These are phyloP conservation scores for Microtus pennsylvanicus DNA, from an alignment of 2,113 vertebrate species.

Conservation along the genomic window DNA sequence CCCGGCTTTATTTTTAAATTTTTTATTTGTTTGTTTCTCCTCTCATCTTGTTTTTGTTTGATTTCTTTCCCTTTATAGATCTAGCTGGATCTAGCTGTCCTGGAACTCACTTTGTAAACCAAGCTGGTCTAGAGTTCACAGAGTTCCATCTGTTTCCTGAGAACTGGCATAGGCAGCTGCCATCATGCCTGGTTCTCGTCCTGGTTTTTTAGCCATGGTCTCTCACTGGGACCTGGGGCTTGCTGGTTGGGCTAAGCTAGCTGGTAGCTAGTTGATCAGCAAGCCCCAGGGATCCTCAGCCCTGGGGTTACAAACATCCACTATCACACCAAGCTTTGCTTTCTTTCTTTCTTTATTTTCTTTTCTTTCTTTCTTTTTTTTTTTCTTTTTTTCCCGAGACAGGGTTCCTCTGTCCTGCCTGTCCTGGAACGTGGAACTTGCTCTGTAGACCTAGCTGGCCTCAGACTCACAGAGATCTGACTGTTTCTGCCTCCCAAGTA, in stretches of 20 bases:
- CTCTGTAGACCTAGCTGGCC: neutral
- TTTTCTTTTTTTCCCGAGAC: neutral
- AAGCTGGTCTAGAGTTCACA: neutral
- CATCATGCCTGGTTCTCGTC: neutral
- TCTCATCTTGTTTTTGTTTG: neutral
- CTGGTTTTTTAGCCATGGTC: neutral
- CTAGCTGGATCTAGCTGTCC: neutral
- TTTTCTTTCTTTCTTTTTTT: accelerated
- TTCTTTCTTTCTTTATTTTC: accelerated
- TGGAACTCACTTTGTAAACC: neutral
- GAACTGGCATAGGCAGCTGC: neutral
- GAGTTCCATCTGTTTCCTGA: too few relatives aligned
- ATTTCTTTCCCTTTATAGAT: neutral
- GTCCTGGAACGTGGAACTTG: neutral
- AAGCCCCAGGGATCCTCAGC: neutral
- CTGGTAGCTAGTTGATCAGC: neutral
- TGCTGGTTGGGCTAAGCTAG: neutral
- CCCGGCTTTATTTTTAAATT: neutral
- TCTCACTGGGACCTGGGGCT: neutral
- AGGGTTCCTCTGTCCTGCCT: neutral
- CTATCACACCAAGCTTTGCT: neutral
- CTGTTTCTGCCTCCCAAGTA: neutral
- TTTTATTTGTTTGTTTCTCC: neutral
- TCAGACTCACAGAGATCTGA: neutral
- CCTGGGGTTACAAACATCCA: neutral